These are phyloP conservation scores for Colletes gigas DNA, from an alignment of 1,140 invertebrate genomes.

Conservation along the genomic window DNA sequence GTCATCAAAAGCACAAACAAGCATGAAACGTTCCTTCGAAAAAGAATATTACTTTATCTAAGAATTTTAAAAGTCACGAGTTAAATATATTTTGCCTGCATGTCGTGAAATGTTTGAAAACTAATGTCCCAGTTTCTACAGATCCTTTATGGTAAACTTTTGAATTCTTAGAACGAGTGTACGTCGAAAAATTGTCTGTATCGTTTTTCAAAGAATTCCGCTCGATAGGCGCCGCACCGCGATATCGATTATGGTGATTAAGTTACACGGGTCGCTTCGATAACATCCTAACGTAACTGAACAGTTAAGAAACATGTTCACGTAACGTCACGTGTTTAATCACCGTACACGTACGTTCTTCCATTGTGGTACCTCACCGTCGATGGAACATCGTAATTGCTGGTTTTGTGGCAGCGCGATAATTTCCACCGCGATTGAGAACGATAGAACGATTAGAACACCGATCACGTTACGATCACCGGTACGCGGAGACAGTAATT, in stretches of 20 bases:
- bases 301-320: background rate
- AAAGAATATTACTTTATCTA: background rate
- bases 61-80: too few species aligned
- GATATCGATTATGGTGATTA: background rate
- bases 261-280: background rate
- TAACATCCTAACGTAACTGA: background rate
- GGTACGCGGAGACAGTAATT: background rate
- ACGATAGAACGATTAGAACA: background rate
- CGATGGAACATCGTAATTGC: background rate
- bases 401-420: background rate
- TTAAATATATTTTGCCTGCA: too few species aligned
- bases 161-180: too few species aligned
- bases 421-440: background rate
- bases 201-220: background rate
- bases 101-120: too few species aligned
- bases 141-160: too few species aligned
- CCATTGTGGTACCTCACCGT: background rate
- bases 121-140: too few species aligned
- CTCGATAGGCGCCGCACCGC: too few species aligned
- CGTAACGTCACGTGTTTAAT: constrained; percentile 13
- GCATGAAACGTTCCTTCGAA: background rate
- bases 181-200: too few species aligned
- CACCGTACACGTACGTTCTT: background rate
- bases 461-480: background rate
- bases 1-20: background rate